These are phyloP conservation scores for Leucoma salicis DNA, from an alignment of 2,888 invertebrate species.

Conservation along the genomic window DNA sequence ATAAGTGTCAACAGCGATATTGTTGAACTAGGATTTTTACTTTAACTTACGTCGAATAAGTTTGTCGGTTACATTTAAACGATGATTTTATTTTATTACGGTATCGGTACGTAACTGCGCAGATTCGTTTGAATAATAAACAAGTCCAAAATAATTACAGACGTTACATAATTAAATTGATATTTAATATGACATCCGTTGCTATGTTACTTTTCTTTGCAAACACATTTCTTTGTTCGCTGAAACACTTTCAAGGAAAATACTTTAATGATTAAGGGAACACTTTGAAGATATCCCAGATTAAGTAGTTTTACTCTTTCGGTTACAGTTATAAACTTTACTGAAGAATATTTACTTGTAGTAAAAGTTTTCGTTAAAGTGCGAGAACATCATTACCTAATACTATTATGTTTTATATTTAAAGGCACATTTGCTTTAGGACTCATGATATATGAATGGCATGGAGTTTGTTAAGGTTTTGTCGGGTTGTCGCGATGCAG, in stretches of 20 bases:
- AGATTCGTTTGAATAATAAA: constrained; percentile 13
- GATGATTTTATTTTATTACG: constrained; percentile 4
- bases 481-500: constrained; percentile 41
- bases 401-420: constrained; percentile 34
- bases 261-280: constrained; percentile 2
- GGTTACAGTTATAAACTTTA: no score
- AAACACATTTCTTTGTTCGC: constrained; percentile 66
- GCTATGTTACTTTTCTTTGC: constrained; percentile 72
- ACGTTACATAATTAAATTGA: constrained; percentile 48
- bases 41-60: no score
- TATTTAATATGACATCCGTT: constrained; percentile 50
- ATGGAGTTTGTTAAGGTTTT: constrained; percentile 44
- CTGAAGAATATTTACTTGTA: constrained; percentile 32
- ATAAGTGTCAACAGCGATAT: no score
- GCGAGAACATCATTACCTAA: constrained; percentile 22
- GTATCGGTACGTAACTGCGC: constrained; percentile 1
- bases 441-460: constrained; percentile 38
- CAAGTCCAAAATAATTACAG: constrained; percentile 27
- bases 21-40: no score
- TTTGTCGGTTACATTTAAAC: constrained; percentile 14
- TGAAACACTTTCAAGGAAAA: constrained; percentile 37
- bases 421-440: constrained; percentile 59
- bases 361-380: constrained; percentile 28
- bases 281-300: not conserved
- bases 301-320: no score